These are phyloP conservation scores for Drosophila incognita DNA, from an alignment of 2,888 invertebrate species.

Conservation along the genomic window DNA sequence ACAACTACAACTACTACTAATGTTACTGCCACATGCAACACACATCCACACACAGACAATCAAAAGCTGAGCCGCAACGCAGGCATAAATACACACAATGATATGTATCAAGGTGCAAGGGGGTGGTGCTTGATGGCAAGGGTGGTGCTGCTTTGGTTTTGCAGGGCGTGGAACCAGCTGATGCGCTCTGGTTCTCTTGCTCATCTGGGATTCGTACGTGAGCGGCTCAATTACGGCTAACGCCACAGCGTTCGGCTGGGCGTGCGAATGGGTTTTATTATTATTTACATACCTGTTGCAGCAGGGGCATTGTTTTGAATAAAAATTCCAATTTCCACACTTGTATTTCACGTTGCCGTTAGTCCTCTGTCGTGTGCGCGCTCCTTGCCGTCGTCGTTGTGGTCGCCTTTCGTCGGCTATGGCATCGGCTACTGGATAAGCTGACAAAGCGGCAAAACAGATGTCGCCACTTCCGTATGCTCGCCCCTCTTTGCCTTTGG, in stretches of 20 bases:
- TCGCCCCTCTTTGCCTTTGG: slow-evolving; percentile 34
- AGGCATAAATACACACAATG: slow-evolving; percentile 21
- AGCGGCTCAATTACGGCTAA: slow-evolving; percentile 70
- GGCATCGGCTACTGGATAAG: slow-evolving; percentile 65
- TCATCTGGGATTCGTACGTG: slow-evolving; percentile 65
- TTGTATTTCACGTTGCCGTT: slow-evolving; percentile 77
- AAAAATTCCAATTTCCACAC: slow-evolving; percentile 84
- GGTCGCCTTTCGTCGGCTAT: slow-evolving; percentile 58
- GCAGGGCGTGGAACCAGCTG: slow-evolving; percentile 59
- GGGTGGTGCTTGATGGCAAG: neutral
- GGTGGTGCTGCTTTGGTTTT: neutral
- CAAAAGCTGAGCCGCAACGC: slow-evolving; percentile 37
- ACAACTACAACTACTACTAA: slow-evolving; percentile 1
- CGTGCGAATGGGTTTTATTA: slow-evolving; percentile 81
- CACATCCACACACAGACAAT: slow-evolving; percentile 30
- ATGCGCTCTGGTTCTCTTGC: slow-evolving; percentile 50
- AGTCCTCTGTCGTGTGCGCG: slow-evolving; percentile 40
- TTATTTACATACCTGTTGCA: slow-evolving; percentile 85
- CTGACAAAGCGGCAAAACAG: slow-evolving; percentile 80
- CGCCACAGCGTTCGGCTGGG: slow-evolving; percentile 51
- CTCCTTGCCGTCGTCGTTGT: slow-evolving; percentile 35
- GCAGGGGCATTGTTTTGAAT: slow-evolving; percentile 85
- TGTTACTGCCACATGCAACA: slow-evolving; percentile 2
- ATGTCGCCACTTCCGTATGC: slow-evolving; percentile 74
- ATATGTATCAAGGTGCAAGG: slow-evolving; percentile 34